Conservation (phyloP, 2,113 vertebrate species). For the Aptenodytes patagonicus region DNA sequence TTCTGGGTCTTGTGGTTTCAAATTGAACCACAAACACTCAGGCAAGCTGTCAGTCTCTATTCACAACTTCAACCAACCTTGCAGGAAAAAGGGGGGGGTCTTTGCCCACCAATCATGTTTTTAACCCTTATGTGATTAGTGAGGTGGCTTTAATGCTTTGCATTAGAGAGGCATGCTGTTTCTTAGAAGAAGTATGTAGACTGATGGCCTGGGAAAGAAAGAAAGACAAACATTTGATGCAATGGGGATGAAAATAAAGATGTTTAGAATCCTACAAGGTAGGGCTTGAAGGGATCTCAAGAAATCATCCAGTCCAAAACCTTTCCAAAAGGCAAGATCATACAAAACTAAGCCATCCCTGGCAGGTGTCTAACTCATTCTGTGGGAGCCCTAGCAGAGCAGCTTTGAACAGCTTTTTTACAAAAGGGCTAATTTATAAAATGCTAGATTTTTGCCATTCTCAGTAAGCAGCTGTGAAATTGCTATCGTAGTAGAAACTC, state of each 20-base stretch:
- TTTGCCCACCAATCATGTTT: conserved; percentile 15
- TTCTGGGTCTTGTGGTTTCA: conserved; percentile 71
- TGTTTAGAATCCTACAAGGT: background rate
- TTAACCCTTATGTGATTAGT: conserved; percentile 48
- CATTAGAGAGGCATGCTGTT: rapidly evolving
- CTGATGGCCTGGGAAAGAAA: background rate
- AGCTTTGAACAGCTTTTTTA: background rate
- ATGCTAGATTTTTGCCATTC: background rate
- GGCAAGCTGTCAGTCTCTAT: conserved; percentile 69
- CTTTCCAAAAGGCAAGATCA: background rate
- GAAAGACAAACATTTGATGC: background rate
- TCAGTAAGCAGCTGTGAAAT: background rate
- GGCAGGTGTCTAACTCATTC: background rate
- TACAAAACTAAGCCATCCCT: background rate
- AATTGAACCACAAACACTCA: conserved; percentile 66
- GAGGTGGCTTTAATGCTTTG: background rate
- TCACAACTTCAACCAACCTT: conserved; percentile 61
- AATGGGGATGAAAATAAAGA: background rate
- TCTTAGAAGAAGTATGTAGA: background rate
- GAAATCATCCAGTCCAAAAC: background rate
- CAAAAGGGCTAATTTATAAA: background rate
- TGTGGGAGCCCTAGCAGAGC: background rate
- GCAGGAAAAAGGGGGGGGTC: background rate
- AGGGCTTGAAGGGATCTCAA: background rate
- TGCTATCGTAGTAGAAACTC: background rate